Base-by-base conservation (phyloP, 2,797 vertebrate genomes). In the Ictinia mississippiensis region DNA sequence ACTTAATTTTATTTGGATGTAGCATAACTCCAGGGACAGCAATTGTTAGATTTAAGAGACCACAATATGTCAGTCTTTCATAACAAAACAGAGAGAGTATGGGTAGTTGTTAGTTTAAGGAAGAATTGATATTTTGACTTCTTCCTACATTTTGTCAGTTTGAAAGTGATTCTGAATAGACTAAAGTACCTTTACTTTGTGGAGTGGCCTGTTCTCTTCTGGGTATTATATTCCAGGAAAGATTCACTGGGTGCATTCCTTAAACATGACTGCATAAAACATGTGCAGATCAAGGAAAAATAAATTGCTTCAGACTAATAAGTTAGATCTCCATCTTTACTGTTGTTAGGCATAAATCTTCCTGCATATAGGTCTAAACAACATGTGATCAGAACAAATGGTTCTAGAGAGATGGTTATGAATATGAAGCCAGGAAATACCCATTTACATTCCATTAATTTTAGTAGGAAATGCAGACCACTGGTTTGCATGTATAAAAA, bases 191-290 rank as follows among this genome's bases (percentile, higher is more conserved):
- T 81, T 81, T 89, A 71, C 56, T 71, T 84, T 40, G 16, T 87
- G 73, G 37, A 88, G 49, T 40, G 63, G 18, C 35, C 52, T 65
- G n/a, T 81, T 89, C n/a, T 93, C 35, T 90, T 61, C 52, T 86
- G 61, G 40, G 15, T 82, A 11, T 79, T 89, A 59, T 87, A 73
- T 89, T 70, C 74, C 67, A 83, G 52, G 59, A 62, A 84, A 61
- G 59, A 91, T 87, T 73, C 75, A 52, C 37, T 52, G 77, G 31
- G 45, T 40, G 12, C 37, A 63, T 87, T 94, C 83, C 78, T 89
- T 91, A 91, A 94, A 84, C 78, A 72, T 91, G 91, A 77, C 84
- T 74, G 82, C 47, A 87, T 93, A 93, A 88, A 91, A 37, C 45
- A 37, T 29, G 45, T 82, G 66, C 19, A 90, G 86, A 90, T 90